Base-by-base conservation (phyloP, 2,888 invertebrate species). In the Panzeria rudis region DNA sequence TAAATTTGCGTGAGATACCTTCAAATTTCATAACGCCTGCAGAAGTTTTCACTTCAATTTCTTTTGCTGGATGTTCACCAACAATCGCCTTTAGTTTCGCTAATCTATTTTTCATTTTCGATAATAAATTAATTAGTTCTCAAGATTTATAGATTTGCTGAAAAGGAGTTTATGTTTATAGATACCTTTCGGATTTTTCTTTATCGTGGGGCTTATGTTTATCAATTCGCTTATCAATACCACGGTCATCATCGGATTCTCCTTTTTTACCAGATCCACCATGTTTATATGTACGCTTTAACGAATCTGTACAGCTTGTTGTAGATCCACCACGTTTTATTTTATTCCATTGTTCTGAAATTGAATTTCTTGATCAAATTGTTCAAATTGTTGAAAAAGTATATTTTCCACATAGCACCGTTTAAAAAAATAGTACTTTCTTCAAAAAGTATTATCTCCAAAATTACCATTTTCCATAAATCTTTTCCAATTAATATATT, bases 1-100 rank as follows among this genome's bases (percentile, higher is more conserved):
- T 97, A 92, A 98, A 98, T 87, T 97, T 97, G 59, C 97, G 94
- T 0, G 97, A 97, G 87, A 98, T 97, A 11, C 95, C 97, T 93
- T 97, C 95, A 89, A 97, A 97, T 90, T 97, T 95, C 91, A 97
- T 96, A 41, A 97, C 95, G 0, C 97, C 97, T 0, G 95, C 96
- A 0, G 97, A 95, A 0, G 97, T 97, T 90, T 96, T 96, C 0
- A 97, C 96, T 66, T 97, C 93, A 7, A 97, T 95, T 91, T 97
- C 97, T 89, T 95, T 95, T 86, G 94, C 94, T 71, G 93, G 92
- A 83, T 93, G 93, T 59, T 94, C 93, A 11, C 93, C 91, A 52
- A 94, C 94, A 82, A 94, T 93, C 5, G 95, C 94, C 69, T 92
- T 92, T 0, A 92, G 85, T 86, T 91, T 92, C 0, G 92, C 89